Evolutionary conservation across 2,888 invertebrate species (phyloP).

Genomic region (Aromia moschata): DNA sequence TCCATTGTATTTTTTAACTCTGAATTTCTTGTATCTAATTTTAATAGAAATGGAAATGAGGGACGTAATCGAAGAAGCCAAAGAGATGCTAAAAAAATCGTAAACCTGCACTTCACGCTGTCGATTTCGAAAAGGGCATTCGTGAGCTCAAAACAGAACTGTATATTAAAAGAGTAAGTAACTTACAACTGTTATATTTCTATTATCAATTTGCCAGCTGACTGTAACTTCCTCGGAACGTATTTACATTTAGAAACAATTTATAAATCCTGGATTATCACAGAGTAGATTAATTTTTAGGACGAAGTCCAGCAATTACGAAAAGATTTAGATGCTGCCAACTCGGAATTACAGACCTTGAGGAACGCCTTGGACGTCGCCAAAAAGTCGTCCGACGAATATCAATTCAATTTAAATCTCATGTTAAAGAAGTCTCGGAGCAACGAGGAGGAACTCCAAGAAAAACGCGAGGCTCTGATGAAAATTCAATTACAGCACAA

Average conservation of each 20-base stretch:
- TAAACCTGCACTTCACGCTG: slow-evolving; percentile 28
- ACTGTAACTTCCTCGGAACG: too few relatives aligned
- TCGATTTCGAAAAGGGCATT: slow-evolving; percentile 44
- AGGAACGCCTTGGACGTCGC: slow-evolving; percentile 35
- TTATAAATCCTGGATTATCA: too few relatives aligned
- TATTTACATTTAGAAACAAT: too few relatives aligned
- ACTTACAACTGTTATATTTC: too few relatives aligned
- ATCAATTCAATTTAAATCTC: slow-evolving; percentile 43
- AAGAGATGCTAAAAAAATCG: slow-evolving; percentile 28
- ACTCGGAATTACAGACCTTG: slow-evolving; percentile 37
- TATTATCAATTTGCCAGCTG: too few relatives aligned
- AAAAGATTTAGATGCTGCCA: slow-evolving; percentile 39
- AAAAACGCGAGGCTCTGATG: slow-evolving; percentile 38
- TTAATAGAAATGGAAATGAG: neutral
- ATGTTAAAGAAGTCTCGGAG: slow-evolving; percentile 38
- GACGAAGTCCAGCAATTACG: slow-evolving; percentile 44
- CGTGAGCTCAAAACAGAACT: slow-evolving; percentile 52
- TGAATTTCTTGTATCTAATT: too few relatives aligned
- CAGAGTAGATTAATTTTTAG: slow-evolving; percentile 30
- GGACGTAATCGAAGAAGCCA: slow-evolving; percentile 24
- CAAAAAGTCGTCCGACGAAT: slow-evolving; percentile 40
- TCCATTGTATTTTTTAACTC: too few relatives aligned
- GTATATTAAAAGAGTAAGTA: slow-evolving; percentile 51
- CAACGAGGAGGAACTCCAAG: slow-evolving; percentile 41
- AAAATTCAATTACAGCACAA: slow-evolving; percentile 45